These are phyloP conservation scores for Subacronicta megacephala DNA, from an alignment of 2,888 invertebrate species.

Conservation along the genomic window DNA sequence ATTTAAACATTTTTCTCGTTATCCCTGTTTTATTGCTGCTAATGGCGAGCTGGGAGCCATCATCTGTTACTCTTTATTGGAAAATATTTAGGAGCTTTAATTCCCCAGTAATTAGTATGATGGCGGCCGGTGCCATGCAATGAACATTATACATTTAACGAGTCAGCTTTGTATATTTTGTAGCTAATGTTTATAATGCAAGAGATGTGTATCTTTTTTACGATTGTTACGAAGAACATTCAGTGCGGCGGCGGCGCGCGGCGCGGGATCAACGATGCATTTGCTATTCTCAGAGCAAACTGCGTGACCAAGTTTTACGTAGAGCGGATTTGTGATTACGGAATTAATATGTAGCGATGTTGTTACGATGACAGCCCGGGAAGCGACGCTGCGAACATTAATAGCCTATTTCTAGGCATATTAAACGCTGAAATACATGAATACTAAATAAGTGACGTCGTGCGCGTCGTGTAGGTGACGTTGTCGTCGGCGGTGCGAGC, in stretches of 20 bases:
- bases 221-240: constrained; percentile 3
- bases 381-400: neutral
- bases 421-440: constrained; percentile 43
- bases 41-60: constrained; percentile 57
- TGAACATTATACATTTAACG: constrained; percentile 18
- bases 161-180: constrained; percentile 23
- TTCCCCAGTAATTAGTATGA: constrained; percentile 45
- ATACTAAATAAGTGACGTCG: constrained; percentile 40
- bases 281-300: neutral
- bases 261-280: too few species aligned
- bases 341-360: neutral
- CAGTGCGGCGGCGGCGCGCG: neutral
- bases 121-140: constrained; percentile 7
- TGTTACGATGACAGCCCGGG: neutral
- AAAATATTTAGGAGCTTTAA: constrained; percentile 56
- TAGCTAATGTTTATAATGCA: constrained; percentile 10
- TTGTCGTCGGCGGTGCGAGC: constrained; percentile 5
- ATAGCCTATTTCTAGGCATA: constrained; percentile 31
- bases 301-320: neutral
- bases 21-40: constrained; percentile 48
- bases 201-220: constrained; percentile 14
- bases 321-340: neutral
- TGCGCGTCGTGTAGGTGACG: constrained; percentile 12
- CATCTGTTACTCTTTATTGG: constrained; percentile 61
- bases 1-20: constrained; percentile 58